phyloP scores from a whole-genome alignment of 2,113 vertebrate species.

The Phaethornis superciliosus region DNA sequence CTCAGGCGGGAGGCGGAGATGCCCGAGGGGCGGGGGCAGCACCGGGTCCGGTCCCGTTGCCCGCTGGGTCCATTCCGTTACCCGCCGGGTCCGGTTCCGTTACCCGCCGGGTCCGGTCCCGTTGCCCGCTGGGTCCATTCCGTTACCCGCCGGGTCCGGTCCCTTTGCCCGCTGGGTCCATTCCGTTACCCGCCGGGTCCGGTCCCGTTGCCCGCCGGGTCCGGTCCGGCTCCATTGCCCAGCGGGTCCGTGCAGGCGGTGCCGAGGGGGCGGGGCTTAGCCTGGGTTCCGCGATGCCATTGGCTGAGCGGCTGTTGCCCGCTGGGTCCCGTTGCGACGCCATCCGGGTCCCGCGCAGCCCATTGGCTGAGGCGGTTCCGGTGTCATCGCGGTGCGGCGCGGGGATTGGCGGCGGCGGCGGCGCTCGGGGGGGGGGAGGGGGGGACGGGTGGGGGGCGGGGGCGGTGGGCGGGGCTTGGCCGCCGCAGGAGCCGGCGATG shows the following conservation, averaged over 20 bases:
- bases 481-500: neutral
- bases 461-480: neutral
- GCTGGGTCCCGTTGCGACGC: neutral
- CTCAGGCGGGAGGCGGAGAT: neutral
- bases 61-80: too few relatives aligned
- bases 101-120: too few relatives aligned
- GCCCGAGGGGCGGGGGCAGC: too few relatives aligned
- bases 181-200: too few relatives aligned
- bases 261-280: neutral
- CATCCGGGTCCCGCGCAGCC: neutral
- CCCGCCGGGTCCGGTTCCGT: too few relatives aligned
- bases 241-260: neutral
- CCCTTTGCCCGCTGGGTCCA: too few relatives aligned
- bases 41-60: too few relatives aligned
- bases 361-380: accelerated
- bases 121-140: too few relatives aligned
- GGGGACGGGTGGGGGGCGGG: too few relatives aligned
- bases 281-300: neutral
- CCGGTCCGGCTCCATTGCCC: neutral
- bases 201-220: too few relatives aligned
- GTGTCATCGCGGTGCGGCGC: neutral
- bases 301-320: neutral
- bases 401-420: neutral
- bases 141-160: too few relatives aligned
- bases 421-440: too few relatives aligned